Conservation (phyloP, 2,888 invertebrate species). For the Mellilla xanthometata region DNA sequence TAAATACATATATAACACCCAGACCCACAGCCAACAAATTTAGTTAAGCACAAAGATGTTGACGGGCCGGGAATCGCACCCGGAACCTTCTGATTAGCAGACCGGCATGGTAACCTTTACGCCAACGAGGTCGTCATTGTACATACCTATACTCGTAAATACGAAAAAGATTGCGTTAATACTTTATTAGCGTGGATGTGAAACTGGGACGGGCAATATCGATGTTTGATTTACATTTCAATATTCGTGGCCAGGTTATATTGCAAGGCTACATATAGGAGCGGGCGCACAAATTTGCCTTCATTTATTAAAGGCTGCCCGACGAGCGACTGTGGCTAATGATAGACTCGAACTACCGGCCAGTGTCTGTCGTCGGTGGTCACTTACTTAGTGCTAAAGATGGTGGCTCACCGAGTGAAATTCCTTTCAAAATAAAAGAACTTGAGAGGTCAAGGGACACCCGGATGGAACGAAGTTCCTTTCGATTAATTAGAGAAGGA, state of each 20-base stretch:
- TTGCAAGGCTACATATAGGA: neutral
- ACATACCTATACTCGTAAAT: neutral
- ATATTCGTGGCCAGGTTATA: neutral
- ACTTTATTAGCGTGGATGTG: neutral
- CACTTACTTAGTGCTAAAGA: neutral
- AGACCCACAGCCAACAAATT: no score
- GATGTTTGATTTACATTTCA: slow-evolving; percentile 1
- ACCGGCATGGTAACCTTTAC: no score
- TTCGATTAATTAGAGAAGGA: no score
- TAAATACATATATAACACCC: no score
- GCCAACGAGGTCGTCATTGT: no score
- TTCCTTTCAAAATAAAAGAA: no score
- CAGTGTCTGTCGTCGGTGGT: neutral
- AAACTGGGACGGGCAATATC: neutral
- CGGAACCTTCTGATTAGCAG: no score
- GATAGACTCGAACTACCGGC: slow-evolving; percentile 4
- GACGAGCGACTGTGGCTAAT: slow-evolving; percentile 9
- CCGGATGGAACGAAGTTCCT: no score
- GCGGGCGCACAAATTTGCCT: slow-evolving; percentile 4
- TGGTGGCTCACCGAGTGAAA: no score
- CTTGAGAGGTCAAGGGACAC: no score
- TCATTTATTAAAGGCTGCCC: neutral
- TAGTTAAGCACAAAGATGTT: no score
- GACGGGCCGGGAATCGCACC: no score
- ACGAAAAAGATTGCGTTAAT: neutral